These are phyloP conservation scores for Aratinga solstitialis DNA, from an alignment of 2,797 vertebrate species.

Conservation along the genomic window DNA sequence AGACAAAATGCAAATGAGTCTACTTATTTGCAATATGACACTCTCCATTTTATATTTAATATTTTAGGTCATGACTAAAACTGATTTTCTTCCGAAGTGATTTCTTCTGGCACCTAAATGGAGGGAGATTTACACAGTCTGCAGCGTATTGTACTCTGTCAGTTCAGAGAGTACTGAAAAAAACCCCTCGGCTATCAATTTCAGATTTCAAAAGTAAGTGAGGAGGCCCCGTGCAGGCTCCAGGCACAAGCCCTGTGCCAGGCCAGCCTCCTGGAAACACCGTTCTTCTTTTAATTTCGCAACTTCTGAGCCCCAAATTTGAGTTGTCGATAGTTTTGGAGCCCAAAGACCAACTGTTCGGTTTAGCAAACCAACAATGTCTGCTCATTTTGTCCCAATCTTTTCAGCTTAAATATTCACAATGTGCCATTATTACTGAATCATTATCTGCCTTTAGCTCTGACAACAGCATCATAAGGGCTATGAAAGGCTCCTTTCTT, in stretches of 20 bases:
- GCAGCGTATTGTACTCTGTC: conserved; percentile 47
- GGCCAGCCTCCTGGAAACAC: conserved; percentile 47
- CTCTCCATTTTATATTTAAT: conserved; percentile 68
- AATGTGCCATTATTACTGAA: conserved; percentile 90
- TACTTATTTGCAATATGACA: conserved; percentile 69
- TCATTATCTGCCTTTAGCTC: conserved; percentile 92
- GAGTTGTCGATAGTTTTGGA: conserved; percentile 73
- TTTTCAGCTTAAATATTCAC: conserved; percentile 88
- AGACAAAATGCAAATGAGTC: conserved; percentile 71
- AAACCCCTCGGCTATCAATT: conserved; percentile 44
- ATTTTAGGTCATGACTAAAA: conserved; percentile 64
- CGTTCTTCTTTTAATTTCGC: conserved; percentile 52
- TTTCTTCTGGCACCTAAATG: conserved; percentile 63
- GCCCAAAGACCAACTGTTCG: conserved; percentile 79
- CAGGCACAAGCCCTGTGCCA: not conserved
- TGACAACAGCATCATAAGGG: conserved; percentile 86
- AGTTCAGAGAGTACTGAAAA: conserved; percentile 36
- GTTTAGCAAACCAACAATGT: conserved; percentile 82
- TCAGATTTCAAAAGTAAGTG: conserved; percentile 33
- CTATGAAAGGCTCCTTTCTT: conserved; percentile 90
- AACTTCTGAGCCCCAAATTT: conserved; percentile 73
- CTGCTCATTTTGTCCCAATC: conserved; percentile 82
- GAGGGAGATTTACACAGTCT: conserved; percentile 58
- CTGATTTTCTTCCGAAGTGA: conserved; percentile 65
- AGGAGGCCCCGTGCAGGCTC: conserved; percentile 49